Evolutionary conservation across 1,140 invertebrate genomes (phyloP), one percentile per base, ranked within the genome.

Genomic region (Chironomus striatipennis): DNA sequence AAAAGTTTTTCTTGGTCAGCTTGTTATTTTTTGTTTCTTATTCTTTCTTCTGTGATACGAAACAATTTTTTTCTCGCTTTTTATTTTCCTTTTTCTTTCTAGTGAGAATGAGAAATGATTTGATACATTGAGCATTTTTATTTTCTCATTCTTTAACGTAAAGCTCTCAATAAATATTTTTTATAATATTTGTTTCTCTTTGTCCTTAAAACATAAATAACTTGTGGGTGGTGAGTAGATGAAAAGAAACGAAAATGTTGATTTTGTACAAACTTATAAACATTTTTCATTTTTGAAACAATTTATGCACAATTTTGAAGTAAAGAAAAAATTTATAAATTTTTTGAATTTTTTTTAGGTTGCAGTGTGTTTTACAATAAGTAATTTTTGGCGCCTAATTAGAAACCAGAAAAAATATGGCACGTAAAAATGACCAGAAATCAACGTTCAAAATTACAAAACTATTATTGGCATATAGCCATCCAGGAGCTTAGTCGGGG

Each of bases 1-100:
- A 57, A 57, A 57, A 57, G 47, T 57, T 57, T 57, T 57, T 15
- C n/a, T 15, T 57, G 47, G 47, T 57, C 47, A 57, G 47, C n/a
- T 57, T 57, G 47, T 57, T 57, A n/a, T 57, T 57, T 47, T 47
- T 12, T 57, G 12, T 57, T 57, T 57, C 15, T 15, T 47, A 12
- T 57, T 57, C 5, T 57, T 57, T n/a, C n/a, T n/a, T n/a, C n/a
- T n/a, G n/a, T 57, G 47, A 57, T 12, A 57, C 15, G 47, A n/a
- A 57, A 15, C n/a, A 34, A 12, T 57, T 57, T n/a, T 57, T 57
- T 57, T 15, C 8, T 57, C 47, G 12, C 47, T 57, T 57, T n/a
- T 12, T 47, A 10, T 9, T 47, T 47, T 10, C 12, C 12, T 15
- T n/a, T n/a, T 47, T 43, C 6, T 43, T 47, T 10, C 47, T 4